Percentiles rank a stretch among this genome's conserved stretches.
Evolutionary conservation across 1,140 invertebrate species (phyloP).

Genomic region (Macrobrachium nipponense): DNA sequence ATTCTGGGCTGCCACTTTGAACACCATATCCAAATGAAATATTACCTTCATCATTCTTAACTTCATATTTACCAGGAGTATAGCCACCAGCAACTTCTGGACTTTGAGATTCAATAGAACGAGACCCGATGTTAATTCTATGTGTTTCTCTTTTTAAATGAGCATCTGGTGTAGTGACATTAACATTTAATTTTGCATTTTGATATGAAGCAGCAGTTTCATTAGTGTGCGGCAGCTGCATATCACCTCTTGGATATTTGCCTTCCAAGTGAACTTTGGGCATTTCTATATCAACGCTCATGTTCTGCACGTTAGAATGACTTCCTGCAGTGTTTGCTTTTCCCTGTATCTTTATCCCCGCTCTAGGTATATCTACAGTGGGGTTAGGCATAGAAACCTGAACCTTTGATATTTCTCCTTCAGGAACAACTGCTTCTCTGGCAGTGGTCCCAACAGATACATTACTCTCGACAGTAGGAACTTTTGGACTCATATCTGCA

Average conservation of each 20-base stretch:
- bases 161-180: not conserved
- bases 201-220: too few species aligned
- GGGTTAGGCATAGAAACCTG: not conserved
- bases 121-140: not conserved
- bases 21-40: not conserved
- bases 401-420: not conserved
- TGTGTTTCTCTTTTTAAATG: not conserved
- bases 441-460: not conserved
- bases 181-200: too few species aligned
- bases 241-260: too few species aligned
- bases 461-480: not conserved
- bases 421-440: not conserved
- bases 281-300: too few species aligned
- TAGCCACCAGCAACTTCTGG: not conserved
- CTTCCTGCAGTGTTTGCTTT: too few species aligned
- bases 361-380: too few species aligned
- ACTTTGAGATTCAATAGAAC: slow-evolving; percentile 7
- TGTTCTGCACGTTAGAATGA: too few species aligned
- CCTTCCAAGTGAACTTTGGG: too few species aligned
- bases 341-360: too few species aligned
- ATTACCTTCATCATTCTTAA: not conserved
- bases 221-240: too few species aligned
- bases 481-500: not conserved
- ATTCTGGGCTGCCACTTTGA: too few species aligned
- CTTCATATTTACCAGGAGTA: too few species aligned